Conservation (phyloP, 30 jellyfish, hydroid and myxozoan species). For the Rhopilema esculentum region DNA sequence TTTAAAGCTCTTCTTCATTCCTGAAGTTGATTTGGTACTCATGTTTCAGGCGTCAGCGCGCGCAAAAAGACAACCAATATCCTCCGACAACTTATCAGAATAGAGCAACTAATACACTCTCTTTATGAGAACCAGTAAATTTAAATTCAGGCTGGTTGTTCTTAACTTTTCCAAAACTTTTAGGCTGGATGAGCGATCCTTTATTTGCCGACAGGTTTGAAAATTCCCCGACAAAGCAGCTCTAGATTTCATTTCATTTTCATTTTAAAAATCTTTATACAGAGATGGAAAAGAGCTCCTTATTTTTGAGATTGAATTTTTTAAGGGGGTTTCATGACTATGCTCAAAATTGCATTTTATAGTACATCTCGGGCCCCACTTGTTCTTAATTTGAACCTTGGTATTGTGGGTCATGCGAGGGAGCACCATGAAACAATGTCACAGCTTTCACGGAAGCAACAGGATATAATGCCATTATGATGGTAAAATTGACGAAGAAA, state of each 20-base stretch:
- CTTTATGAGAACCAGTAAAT: background rate
- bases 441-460: background rate
- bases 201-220: background rate
- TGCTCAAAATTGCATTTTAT: background rate
- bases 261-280: too few relatives aligned
- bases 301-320: background rate
- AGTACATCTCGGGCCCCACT: background rate
- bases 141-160: background rate
- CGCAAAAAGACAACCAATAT: background rate
- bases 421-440: background rate
- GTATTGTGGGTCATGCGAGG: background rate
- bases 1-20: background rate
- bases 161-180: background rate
- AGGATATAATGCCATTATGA: too few relatives aligned
- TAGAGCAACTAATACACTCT: background rate
- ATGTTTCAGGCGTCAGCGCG: background rate
- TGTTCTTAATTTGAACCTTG: background rate
- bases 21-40: background rate
- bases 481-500: too few relatives aligned
- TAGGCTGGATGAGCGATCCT: background rate
- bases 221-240: background rate
- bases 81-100: background rate
- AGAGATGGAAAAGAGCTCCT: background rate
- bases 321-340: background rate
- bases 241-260: too few relatives aligned